These are phyloP conservation scores for Catharus minimus DNA, from an alignment of 2,113 vertebrate genomes.

Conservation along the genomic window DNA sequence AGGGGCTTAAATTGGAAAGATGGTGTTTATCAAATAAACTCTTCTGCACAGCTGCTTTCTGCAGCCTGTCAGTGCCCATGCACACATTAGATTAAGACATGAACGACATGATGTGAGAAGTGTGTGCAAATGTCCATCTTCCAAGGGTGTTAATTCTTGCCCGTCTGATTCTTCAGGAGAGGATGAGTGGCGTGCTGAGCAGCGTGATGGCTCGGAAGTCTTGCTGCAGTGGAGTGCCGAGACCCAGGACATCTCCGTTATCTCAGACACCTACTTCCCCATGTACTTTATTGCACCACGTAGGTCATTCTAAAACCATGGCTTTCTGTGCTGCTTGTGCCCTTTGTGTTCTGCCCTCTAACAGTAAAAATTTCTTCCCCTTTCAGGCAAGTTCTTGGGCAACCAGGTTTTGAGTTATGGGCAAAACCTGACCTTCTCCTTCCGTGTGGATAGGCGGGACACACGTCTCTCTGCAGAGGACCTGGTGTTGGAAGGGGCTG, in stretches of 20 bases:
- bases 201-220: constrained; percentile 82
- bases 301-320: constrained; percentile 41
- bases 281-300: constrained; percentile 93
- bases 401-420: constrained; percentile 92
- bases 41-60: background rate
- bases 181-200: constrained; percentile 88
- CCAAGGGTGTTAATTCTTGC: background rate
- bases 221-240: constrained; percentile 82
- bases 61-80: background rate
- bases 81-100: background rate
- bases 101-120: rapidly evolving
- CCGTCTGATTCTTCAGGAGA: constrained; percentile 62
- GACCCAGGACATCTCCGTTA: constrained; percentile 84
- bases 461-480: constrained; percentile 93
- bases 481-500: constrained; percentile 89
- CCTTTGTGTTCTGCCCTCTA: background rate
- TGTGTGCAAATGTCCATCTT: background rate
- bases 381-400: constrained; percentile 89
- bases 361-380: background rate
- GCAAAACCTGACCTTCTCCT: constrained; percentile 91
- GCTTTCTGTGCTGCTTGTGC: background rate
- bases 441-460: constrained; percentile 88
- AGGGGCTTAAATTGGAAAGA: background rate
- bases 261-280: constrained; percentile 92
- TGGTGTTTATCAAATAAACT: background rate